A percentile compares a stretch with the other conserved stretches of the same genome.
phyloP scores from a whole-genome alignment of 2,888 invertebrate species.

The Drosophila villosipedis region DNA sequence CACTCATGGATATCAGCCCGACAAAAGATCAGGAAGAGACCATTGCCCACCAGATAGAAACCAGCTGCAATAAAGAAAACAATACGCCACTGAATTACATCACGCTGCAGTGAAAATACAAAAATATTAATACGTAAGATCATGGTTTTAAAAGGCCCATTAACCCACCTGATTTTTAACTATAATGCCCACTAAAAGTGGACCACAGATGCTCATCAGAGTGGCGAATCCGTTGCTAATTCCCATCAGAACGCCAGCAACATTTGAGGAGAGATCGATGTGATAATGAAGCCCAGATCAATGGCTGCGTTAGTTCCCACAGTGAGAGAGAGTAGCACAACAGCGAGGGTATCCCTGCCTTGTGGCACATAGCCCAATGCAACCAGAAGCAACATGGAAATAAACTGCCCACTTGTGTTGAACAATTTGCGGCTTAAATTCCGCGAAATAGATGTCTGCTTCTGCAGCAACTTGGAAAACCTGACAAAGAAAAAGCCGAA shows the following conservation, averaged over 20 bases:
- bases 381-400: slow-evolving; percentile 87
- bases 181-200: slow-evolving; percentile 87
- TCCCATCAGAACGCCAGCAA: slow-evolving; percentile 90
- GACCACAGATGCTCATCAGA: slow-evolving; percentile 88
- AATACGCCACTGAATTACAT: slow-evolving; percentile 89
- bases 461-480: slow-evolving; percentile 75
- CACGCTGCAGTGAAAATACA: slow-evolving; percentile 86
- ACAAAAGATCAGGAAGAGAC: slow-evolving; percentile 89
- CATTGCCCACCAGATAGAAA: slow-evolving; percentile 89
- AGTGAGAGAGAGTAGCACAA: slow-evolving; percentile 87
- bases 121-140: background rate
- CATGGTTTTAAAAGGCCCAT: no score
- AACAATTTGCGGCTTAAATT: slow-evolving; percentile 82
- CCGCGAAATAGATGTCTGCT: slow-evolving; percentile 85
- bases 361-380: slow-evolving; percentile 86
- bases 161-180: slow-evolving; percentile 86
- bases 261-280: slow-evolving; percentile 89
- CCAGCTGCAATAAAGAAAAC: slow-evolving; percentile 91
- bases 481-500: slow-evolving; percentile 87
- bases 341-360: slow-evolving; percentile 83
- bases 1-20: slow-evolving; percentile 89
- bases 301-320: slow-evolving; percentile 87
- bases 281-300: slow-evolving; percentile 87
- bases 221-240: slow-evolving; percentile 89
- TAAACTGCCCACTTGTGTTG: slow-evolving; percentile 81